phyloP scores from a whole-genome alignment of 2,113 vertebrate genomes.

The Aldabrachelys gigantea region DNA sequence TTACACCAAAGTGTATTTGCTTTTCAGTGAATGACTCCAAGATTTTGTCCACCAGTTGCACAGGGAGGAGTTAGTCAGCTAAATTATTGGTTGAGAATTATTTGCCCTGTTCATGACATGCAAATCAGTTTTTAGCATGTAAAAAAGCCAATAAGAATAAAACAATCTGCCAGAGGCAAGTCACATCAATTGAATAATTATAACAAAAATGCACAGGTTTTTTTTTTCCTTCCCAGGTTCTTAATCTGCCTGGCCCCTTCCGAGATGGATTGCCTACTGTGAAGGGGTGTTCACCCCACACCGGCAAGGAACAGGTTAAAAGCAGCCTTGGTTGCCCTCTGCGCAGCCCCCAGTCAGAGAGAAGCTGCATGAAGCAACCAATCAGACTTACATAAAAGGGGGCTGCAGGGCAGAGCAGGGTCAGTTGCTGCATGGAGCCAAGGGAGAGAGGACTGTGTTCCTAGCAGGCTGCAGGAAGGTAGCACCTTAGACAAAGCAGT shows the following conservation, averaged over 20 bases:
- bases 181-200: background rate
- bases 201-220: background rate
- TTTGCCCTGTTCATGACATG: background rate
- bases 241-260: background rate
- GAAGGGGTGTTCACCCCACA: background rate
- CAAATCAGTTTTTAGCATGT: background rate
- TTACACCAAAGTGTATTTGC: background rate
- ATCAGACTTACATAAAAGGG: too few relatives aligned
- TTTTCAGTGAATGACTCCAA: background rate
- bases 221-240: background rate
- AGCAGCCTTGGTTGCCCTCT: too few relatives aligned
- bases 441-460: too few relatives aligned
- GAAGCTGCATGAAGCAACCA: too few relatives aligned
- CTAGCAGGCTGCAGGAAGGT: too few relatives aligned
- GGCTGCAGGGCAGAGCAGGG: too few relatives aligned
- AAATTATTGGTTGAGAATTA: accelerated
- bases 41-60: background rate
- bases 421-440: too few relatives aligned
- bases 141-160: background rate
- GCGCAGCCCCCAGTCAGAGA: too few relatives aligned
- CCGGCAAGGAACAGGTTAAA: too few relatives aligned
- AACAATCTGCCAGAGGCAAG: background rate
- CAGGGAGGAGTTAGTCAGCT: background rate
- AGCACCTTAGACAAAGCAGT: too few relatives aligned
- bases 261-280: background rate